A percentile compares a stretch with the other conserved stretches of the same genome.
phyloP scores from a whole-genome alignment of 1,140 invertebrate genomes.

The Brachionus angularis region DNA sequence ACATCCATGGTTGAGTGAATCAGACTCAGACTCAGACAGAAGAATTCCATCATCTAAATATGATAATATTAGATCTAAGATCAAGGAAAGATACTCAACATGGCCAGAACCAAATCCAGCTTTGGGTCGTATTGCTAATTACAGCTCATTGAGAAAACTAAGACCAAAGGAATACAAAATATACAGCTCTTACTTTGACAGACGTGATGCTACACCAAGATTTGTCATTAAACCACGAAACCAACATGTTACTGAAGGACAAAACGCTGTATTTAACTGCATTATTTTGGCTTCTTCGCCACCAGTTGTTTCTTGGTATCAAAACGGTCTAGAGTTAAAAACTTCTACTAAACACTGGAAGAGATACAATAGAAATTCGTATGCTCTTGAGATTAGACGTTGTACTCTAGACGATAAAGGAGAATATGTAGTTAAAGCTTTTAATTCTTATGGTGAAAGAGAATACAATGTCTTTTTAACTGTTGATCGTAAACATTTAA shows the following conservation, averaged over 20 bases:
- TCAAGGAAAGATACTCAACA: slow-evolving; percentile 68
- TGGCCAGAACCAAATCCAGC: slow-evolving; percentile 88
- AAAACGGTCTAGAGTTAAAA: slow-evolving; percentile 83
- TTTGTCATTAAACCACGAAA: slow-evolving; percentile 94
- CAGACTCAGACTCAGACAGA: slow-evolving; percentile 70
- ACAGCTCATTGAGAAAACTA: slow-evolving; percentile 90
- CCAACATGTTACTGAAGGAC: slow-evolving; percentile 90
- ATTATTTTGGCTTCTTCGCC: slow-evolving; percentile 87
- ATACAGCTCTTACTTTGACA: slow-evolving; percentile 84
- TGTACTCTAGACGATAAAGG: slow-evolving; percentile 89
- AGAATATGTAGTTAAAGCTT: slow-evolving; percentile 91
- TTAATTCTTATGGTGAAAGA: slow-evolving; percentile 91
- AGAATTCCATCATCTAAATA: slow-evolving; percentile 71
- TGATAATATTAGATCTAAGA: slow-evolving; percentile 76
- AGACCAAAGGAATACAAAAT: slow-evolving; percentile 93
- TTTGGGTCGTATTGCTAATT: slow-evolving; percentile 91
- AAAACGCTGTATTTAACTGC: slow-evolving; percentile 93
- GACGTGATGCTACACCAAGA: slow-evolving; percentile 89
- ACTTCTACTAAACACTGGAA: slow-evolving; percentile 99
- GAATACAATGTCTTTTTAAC: slow-evolving; percentile 96
- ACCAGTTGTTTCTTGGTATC: slow-evolving; percentile 89
- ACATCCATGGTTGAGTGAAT: slow-evolving; percentile 82
- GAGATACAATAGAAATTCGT: slow-evolving; percentile 88
- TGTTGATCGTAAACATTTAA: slow-evolving; percentile 74
- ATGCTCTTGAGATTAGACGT: slow-evolving; percentile 93